Base-by-base conservation (phyloP, 2,888 invertebrate genomes). In the Pristionchus fissidentatus region DNA sequence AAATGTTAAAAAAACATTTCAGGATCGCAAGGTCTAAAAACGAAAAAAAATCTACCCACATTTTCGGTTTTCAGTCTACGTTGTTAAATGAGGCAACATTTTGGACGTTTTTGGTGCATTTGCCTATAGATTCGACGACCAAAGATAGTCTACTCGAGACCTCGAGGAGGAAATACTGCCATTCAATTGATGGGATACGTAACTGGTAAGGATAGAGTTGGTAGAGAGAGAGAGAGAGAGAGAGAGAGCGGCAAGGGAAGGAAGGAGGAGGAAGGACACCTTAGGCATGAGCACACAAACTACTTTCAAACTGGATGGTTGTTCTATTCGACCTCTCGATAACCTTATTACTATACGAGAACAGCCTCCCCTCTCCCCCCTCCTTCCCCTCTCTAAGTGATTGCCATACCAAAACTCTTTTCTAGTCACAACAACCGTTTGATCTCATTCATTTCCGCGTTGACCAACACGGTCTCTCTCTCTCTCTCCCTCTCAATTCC, bases 341-440 rank as follows among this genome's bases (percentile, higher is more conserved):
- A 77, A 52, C 77, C 52, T 77, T 55, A 77, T 77, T 77, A 52
- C 49, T 49, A 77, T 77, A 38, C 35, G 43, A 46, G 35, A 77
- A 49, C 46, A 77, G n/a, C 32, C 43, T 79, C 66, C 49, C 32
- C 57, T 77, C 57, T n/a, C 41, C 82, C 32, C 83, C 52, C 60
- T 46, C 60, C n/a, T 43, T 26, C 7, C 52, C 49, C 79, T 73
- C 26, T 57, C 70, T 43, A 35, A 41, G 70, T 70, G 70, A 70
- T 70, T 70, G 43, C 29, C 38, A 70, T 41, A 49, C 75, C 43
- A 26, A 41, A 15, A 29, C 10, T 35, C 66, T 41, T 29, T 43
- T 38, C 55, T 79, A 60, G 79, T 73, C 66, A 62, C 83, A 66
- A 81, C 83, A 83, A 80, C 83, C 81, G 83, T 80, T 80, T 84